Evolutionary conservation across 2,888 invertebrate species (phyloP).

Genomic region (Pteria penguin): DNA sequence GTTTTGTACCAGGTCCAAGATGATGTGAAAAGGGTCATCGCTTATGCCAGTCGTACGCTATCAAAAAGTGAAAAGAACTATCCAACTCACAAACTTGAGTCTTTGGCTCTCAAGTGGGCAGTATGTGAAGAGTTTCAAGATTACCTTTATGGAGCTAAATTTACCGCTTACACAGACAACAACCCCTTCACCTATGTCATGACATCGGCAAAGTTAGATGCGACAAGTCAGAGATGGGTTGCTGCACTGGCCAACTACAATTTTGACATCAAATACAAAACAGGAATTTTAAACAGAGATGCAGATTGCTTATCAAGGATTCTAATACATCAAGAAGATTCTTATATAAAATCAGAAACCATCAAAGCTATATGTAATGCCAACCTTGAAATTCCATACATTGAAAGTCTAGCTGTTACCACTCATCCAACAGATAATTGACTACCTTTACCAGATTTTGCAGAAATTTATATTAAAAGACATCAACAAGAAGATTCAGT

Average conservation of each 20-base stretch:
- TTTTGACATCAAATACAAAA: conserved; percentile 46
- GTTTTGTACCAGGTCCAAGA: conserved; percentile 41
- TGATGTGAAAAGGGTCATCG: too few species aligned
- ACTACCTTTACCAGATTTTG: neutral
- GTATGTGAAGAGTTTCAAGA: too few species aligned
- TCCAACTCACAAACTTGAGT: conserved; percentile 45
- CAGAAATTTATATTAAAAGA: conserved; percentile 4
- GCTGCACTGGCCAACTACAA: conserved; percentile 40
- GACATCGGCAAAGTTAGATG: conserved; percentile 48
- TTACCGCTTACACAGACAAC: conserved; percentile 44
- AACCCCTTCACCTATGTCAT: conserved; percentile 53
- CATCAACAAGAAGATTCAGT: conserved; percentile 18
- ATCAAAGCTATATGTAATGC: conserved; percentile 20
- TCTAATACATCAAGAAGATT: neutral
- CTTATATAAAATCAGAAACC: conserved; percentile 3
- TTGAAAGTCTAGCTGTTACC: neutral
- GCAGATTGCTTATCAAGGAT: conserved; percentile 54
- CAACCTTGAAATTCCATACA: neutral
- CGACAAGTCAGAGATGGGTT: conserved; percentile 50
- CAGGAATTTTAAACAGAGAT: conserved; percentile 47
- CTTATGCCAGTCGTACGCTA: conserved; percentile 38
- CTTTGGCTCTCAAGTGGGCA: conserved; percentile 45
- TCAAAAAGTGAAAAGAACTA: conserved; percentile 42
- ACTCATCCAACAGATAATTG: neutral
- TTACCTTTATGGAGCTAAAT: conserved; percentile 33